Percentiles rank a stretch among this genome's conserved stretches.
phyloP scores from a whole-genome alignment of 2,797 vertebrate genomes.

The Spea hammondii region DNA sequence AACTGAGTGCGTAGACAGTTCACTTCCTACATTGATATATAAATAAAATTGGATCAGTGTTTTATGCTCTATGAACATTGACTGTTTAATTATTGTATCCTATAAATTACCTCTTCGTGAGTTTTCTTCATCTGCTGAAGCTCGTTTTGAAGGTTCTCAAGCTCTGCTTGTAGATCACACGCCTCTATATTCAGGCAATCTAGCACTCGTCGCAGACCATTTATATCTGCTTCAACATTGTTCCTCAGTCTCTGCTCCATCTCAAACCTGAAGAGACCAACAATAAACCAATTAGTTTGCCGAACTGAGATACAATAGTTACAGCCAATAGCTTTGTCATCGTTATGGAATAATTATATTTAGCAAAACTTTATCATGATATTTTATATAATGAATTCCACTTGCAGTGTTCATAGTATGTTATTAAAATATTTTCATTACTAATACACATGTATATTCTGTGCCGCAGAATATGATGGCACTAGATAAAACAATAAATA shows the following conservation, averaged over 20 bases:
- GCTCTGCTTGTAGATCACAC: conserved; percentile 73
- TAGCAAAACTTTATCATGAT: no score
- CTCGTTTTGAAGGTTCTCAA: conserved; percentile 71
- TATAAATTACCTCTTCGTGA: conserved; percentile 67
- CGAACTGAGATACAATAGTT: no score
- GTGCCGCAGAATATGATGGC: no score
- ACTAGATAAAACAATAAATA: not conserved
- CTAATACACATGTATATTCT: no score
- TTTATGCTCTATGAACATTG: not conserved
- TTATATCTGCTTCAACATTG: conserved; percentile 69
- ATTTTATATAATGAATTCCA: no score
- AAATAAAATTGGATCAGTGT: not conserved
- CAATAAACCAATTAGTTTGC: not conserved
- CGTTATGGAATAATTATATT: no score
- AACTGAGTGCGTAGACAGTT: conserved; percentile 56
- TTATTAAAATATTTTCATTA: no score
- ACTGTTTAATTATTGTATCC: not conserved
- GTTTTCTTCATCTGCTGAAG: conserved; percentile 73
- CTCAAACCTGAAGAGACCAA: conserved; percentile 63
- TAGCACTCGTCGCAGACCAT: conserved; percentile 69
- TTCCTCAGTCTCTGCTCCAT: conserved; percentile 67
- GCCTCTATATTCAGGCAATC: conserved; percentile 70
- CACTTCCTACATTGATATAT: conserved; percentile 57
- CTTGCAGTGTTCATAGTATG: no score
- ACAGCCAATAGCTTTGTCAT: no score